Evolutionary conservation across 2,113 vertebrate species (phyloP), one percentile per base, ranked within the genome.

Genomic region (Lepus europaeus): DNA sequence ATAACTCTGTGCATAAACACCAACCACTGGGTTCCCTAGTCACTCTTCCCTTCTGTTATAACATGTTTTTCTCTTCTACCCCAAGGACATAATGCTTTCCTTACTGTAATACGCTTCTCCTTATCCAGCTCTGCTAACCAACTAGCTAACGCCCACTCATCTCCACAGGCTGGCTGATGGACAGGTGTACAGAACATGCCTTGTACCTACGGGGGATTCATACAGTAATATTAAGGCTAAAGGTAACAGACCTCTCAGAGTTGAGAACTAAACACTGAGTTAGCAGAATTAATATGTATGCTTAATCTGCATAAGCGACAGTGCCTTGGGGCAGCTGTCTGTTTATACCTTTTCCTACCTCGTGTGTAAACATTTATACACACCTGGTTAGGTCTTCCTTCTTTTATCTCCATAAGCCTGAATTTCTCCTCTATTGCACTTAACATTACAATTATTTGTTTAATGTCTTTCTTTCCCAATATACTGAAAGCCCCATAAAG

Each of bases 391-490:
- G 12, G 20, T 31, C 74, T 92, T 88, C 13, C 56, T 61, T 45
- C 66, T 45, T 33, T 31, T 49, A 78, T 90, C 45, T 70, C 29
- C 16, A 23, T 22, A 31, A 33, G 14, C 86, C 51, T 53, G 19
- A 64, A 25, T 3, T 89, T 83, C 63, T 93, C 56, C 29, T 77
- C 56, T 29, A 36, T 5, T 66, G 72, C 79, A n/a, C 39, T 74
- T 86, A 78, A 29, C 66, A 68, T 73, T 51, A 74, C 36, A 87
- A 79, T 95, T 81, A 81, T 90, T 89, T 72, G 69, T 79, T 87
- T 90, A 94, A 90, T 89, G 70, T 70, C 51, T 88, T 90, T 84
- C 64, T 95, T 88, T 51, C 33, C 49, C 89, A 86, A 95, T 96
- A 86, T 76, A 81, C 29, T 66, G 39, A 89, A 92, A 66, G 69